A percentile compares a stretch with the other conserved stretches of the same genome.
phyloP scores from a whole-genome alignment of 2,113 vertebrate genomes.

The Amblyopsis rosae region DNA sequence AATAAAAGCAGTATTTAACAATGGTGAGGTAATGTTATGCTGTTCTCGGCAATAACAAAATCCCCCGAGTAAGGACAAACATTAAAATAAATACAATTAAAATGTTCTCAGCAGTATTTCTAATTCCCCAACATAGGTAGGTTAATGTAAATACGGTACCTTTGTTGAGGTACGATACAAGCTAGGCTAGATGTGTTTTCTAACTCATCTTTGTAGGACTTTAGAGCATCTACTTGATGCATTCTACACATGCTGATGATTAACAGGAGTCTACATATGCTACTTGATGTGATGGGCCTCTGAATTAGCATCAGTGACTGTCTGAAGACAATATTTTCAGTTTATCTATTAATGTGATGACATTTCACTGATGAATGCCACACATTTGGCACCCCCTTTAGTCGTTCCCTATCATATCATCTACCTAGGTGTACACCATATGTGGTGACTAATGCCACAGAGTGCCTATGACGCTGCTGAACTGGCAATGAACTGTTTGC shows the following conservation, averaged over 20 bases:
- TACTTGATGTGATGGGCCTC: background rate
- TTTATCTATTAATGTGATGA: conserved; percentile 12
- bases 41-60: too few relatives aligned
- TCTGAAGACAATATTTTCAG: conserved; percentile 4
- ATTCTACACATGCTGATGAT: background rate
- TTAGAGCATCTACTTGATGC: background rate
- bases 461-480: conserved; percentile 62
- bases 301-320: background rate
- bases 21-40: too few relatives aligned
- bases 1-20: too few relatives aligned
- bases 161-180: background rate
- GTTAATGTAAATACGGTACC: too few relatives aligned
- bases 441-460: conserved; percentile 65
- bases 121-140: too few relatives aligned
- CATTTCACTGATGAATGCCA: conserved; percentile 49
- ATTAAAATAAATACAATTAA: too few relatives aligned
- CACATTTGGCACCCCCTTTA: conserved; percentile 39
- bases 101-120: too few relatives aligned
- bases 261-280: background rate
- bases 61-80: too few relatives aligned
- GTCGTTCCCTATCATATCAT: conserved; percentile 44
- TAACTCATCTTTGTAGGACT: background rate
- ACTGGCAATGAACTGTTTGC: conserved; percentile 64
- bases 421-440: conserved; percentile 58
- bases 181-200: background rate